Conservation (phyloP, 2,113 vertebrate species). For the Antechinus flavipes region DNA sequence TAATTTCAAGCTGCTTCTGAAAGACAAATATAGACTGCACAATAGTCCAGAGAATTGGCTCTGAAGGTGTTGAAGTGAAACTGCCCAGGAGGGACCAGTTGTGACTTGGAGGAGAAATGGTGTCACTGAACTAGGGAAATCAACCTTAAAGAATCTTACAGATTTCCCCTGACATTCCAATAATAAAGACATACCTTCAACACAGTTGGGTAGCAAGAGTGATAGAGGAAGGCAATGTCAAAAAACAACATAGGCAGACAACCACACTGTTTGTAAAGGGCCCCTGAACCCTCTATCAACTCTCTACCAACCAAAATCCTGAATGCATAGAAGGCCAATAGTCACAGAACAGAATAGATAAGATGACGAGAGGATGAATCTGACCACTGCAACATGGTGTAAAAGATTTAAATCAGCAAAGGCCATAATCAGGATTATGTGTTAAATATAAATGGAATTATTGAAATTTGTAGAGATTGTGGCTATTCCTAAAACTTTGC, state of each 20-base stretch:
- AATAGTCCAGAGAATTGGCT: background rate
- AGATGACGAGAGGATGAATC: background rate
- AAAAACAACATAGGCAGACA: background rate
- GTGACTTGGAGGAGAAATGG: background rate
- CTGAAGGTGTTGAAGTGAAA: background rate
- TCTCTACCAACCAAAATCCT: background rate
- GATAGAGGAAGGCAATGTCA: background rate
- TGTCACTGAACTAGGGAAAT: slow-evolving; percentile 5
- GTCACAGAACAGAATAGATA: background rate
- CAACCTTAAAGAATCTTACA: background rate
- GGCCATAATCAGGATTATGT: background rate
- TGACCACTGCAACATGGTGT: background rate
- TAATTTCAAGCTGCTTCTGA: slow-evolving; percentile 31
- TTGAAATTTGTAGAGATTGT: background rate
- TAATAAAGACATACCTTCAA: background rate
- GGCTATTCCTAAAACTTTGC: background rate
- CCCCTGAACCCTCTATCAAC: background rate
- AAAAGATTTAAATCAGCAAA: background rate
- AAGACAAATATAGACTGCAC: slow-evolving; percentile 7
- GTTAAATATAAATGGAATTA: background rate
- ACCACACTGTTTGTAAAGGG: background rate
- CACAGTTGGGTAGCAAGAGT: background rate
- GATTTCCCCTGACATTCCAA: background rate
- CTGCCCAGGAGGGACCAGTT: background rate
- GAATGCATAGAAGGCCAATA: background rate